Percentiles rank a stretch among this genome's conserved stretches.
Conservation (phyloP, 1,140 invertebrate species). For the Nephila pilipes region DNA sequence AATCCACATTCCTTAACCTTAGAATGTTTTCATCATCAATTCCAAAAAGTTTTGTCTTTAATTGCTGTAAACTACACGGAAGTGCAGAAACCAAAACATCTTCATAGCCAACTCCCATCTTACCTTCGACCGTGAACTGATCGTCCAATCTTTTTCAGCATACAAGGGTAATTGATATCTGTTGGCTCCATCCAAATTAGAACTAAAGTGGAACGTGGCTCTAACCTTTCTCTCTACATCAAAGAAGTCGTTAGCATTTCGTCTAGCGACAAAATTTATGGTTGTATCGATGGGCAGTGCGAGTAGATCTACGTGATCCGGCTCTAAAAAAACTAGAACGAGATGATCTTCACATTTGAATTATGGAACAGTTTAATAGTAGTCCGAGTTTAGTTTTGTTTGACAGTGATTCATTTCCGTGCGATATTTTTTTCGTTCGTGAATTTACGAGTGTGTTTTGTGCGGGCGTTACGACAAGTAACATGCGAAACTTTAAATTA, state of each 20-base stretch:
- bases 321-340: background rate
- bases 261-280: background rate
- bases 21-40: no score
- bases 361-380: slow-evolving; percentile 17
- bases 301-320: background rate
- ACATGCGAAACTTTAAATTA: slow-evolving; percentile 12
- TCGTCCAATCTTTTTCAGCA: background rate
- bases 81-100: no score
- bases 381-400: background rate
- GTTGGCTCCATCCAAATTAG: background rate
- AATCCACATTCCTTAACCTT: no score
- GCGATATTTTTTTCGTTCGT: background rate
- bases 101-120: no score
- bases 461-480: background rate
- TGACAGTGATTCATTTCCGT: background rate
- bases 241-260: slow-evolving; percentile 9
- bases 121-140: background rate
- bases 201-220: background rate
- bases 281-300: background rate
- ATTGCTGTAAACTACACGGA: no score
- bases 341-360: background rate
- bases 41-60: no score
- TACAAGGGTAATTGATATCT: background rate
- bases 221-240: no score
- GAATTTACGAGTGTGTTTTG: background rate